A percentile compares a stretch with the other conserved stretches of the same genome.
Conservation (phyloP, 2,113 vertebrate genomes). For the Xenopus borealis region DNA sequence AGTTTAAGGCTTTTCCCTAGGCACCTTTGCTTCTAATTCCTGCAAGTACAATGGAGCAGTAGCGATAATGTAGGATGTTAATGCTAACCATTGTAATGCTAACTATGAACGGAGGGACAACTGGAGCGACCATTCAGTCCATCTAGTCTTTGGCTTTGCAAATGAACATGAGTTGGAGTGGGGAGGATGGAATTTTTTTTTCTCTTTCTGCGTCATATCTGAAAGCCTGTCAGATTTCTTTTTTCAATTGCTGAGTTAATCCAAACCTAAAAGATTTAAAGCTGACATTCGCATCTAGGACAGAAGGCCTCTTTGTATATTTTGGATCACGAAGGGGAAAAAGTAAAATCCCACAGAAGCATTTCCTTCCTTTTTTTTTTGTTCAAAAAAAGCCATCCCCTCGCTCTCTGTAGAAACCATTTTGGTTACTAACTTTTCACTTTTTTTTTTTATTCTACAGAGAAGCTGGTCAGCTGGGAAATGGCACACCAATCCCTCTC, state of each 20-base stretch:
- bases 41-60: slow-evolving; percentile 57
- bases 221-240: slow-evolving; percentile 81
- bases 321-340: slow-evolving; percentile 65
- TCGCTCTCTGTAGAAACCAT: slow-evolving; percentile 68
- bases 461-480: slow-evolving; percentile 73
- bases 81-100: slow-evolving; percentile 81
- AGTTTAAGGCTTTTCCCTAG: slow-evolving; percentile 31
- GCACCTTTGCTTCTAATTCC: slow-evolving; percentile 61
- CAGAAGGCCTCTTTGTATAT: slow-evolving; percentile 79
- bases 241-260: slow-evolving; percentile 72
- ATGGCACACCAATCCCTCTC: slow-evolving; percentile 60
- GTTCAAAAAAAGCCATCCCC: slow-evolving; percentile 70
- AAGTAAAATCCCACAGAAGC: slow-evolving; percentile 76
- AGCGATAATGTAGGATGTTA: slow-evolving; percentile 75
- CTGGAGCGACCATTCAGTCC: slow-evolving; percentile 69
- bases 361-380: slow-evolving; percentile 87
- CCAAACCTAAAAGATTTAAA: slow-evolving; percentile 82
- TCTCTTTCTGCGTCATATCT: slow-evolving; percentile 72
- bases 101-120: slow-evolving; percentile 70
- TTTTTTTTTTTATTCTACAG: slow-evolving; percentile 62
- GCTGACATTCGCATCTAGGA: slow-evolving; percentile 72
- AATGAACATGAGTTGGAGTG: slow-evolving; percentile 69
- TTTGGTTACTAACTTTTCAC: slow-evolving; percentile 76
- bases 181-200: slow-evolving; percentile 52
- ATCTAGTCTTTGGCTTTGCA: slow-evolving; percentile 61